Evolutionary conservation across 2,888 invertebrate species (phyloP).

Genomic region (Cephus rjabovi): DNA sequence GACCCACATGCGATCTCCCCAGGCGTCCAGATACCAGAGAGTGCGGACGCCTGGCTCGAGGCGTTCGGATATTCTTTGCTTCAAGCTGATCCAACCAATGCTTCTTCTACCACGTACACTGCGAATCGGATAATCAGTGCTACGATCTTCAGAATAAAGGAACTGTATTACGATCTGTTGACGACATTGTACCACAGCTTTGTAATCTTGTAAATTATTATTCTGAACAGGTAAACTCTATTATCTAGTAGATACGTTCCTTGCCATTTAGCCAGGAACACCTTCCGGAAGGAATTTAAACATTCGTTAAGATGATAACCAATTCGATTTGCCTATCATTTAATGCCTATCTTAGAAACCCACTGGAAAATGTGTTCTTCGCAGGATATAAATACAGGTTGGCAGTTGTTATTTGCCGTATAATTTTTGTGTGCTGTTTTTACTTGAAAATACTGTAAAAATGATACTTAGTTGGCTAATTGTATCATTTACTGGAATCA

Average conservation of each 20-base stretch:
- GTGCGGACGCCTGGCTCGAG: not conserved
- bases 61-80: not conserved
- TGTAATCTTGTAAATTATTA: not conserved
- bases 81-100: not conserved
- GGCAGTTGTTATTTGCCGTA: not conserved
- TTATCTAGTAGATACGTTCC: not conserved
- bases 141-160: not conserved
- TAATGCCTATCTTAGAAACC: not conserved
- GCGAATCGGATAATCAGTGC: not conserved
- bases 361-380: not conserved
- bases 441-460: not conserved
- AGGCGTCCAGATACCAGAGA: conserved; percentile 13
- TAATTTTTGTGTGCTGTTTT: not conserved
- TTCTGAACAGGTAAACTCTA: not conserved
- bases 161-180: not conserved
- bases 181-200: not conserved
- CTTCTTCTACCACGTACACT: not conserved
- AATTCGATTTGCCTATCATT: not conserved
- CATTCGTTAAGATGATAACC: not conserved
- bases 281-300: not conserved
- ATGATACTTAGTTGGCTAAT: not conserved
- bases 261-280: not conserved
- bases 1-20: conserved; percentile 51
- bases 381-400: not conserved
- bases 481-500: not conserved